Percentiles rank a stretch among this genome's conserved stretches.
Conservation (phyloP, 2,113 vertebrate species). For the Jacana jacana region DNA sequence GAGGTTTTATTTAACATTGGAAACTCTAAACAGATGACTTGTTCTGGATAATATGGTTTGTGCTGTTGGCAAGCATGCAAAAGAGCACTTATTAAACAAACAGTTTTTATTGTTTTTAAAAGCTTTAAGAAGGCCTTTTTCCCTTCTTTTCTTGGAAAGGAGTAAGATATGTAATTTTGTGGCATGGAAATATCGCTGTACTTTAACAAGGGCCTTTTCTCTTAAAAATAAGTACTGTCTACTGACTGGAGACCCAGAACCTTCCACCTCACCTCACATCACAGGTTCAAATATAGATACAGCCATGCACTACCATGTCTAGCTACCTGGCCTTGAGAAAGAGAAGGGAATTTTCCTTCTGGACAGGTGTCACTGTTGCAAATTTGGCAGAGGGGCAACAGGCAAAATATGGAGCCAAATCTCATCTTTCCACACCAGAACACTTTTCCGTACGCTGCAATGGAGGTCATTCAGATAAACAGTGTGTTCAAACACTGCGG, state of each 20-base stretch:
- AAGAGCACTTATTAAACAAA: conserved; percentile 64
- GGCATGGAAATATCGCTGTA: not conserved
- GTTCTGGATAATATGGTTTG: conserved; percentile 31
- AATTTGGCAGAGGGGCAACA: not conserved
- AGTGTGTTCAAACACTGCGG: not conserved
- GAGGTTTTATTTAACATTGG: conserved; percentile 41
- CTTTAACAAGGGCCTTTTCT: not conserved
- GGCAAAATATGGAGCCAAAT: not conserved
- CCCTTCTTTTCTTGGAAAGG: conserved; percentile 21
- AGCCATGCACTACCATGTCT: not conserved
- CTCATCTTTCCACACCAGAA: not conserved
- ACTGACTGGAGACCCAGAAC: not conserved
- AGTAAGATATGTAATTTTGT: not conserved
- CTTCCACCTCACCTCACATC: not conserved
- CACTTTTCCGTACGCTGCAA: not conserved
- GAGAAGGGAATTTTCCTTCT: not conserved
- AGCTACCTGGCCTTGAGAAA: not conserved
- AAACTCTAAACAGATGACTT: conserved; percentile 51
- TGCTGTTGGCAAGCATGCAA: conserved; percentile 43
- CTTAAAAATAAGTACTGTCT: not conserved
- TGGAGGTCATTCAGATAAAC: not conserved
- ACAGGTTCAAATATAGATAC: not conserved
- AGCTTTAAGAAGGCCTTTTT: conserved; percentile 1
- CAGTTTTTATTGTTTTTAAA: conserved; percentile 62
- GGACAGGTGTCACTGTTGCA: not conserved